Percentiles rank a stretch among this genome's conserved stretches.
Evolutionary conservation across 2,888 invertebrate species (phyloP).

Genomic region (Cephus nigrinus): DNA sequence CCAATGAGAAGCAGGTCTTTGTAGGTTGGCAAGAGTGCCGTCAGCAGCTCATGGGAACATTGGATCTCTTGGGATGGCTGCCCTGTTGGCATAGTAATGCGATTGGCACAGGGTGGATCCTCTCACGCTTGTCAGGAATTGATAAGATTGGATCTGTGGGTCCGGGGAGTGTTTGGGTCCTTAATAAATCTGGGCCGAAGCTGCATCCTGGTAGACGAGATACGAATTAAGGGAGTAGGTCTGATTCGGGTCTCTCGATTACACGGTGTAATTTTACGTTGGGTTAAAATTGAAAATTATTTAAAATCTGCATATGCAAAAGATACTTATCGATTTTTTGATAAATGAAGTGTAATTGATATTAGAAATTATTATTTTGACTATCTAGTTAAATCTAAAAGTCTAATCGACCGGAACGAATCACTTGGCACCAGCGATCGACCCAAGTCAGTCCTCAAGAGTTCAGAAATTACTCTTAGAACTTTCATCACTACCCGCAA

Average conservation of each 20-base stretch:
- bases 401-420: too few relatives aligned
- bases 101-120: not conserved
- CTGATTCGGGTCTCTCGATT: not conserved
- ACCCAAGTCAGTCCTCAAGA: too few relatives aligned
- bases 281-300: not conserved
- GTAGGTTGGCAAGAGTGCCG: conserved; percentile 34
- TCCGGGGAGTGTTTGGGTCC: not conserved
- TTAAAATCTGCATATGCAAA: too few relatives aligned
- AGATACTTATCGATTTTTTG: not conserved
- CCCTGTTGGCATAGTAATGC: conserved; percentile 19
- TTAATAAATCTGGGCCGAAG: not conserved
- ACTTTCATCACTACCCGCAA: too few relatives aligned
- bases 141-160: conserved; percentile 38
- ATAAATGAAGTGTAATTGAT: not conserved
- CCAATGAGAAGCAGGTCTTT: conserved; percentile 48
- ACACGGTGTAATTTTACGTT: not conserved
- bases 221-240: not conserved
- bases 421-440: too few relatives aligned
- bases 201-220: not conserved
- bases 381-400: not conserved
- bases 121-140: conserved; percentile 21
- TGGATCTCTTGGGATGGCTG: conserved; percentile 14
- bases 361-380: not conserved
- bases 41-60: conserved; percentile 47
- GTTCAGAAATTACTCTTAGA: too few relatives aligned